These are phyloP conservation scores for Palythoa heliodiscus DNA, from an alignment of 92 coral and sea anemone species.

Conservation along the genomic window DNA sequence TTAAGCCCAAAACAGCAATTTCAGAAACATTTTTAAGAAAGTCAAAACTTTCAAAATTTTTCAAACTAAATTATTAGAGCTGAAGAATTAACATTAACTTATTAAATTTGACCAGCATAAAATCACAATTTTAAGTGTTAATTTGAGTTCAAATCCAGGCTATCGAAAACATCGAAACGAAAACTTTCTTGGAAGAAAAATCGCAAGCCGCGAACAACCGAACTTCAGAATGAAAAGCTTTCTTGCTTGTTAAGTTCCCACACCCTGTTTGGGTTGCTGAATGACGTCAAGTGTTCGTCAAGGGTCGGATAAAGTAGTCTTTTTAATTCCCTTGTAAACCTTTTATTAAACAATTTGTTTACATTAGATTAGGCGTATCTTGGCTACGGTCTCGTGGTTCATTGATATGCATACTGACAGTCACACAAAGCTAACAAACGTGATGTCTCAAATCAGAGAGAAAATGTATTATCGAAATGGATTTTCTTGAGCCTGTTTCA, in stretches of 20 bases:
- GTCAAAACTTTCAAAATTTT: too few species aligned
- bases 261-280: neutral
- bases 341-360: slow-evolving; percentile 21
- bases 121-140: too few species aligned
- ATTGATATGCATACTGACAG: slow-evolving; percentile 46
- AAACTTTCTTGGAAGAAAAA: too few species aligned
- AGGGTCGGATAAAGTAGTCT: neutral
- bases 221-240: too few species aligned
- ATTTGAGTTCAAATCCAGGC: too few species aligned
- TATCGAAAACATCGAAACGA: too few species aligned
- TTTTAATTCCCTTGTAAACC: slow-evolving; percentile 14
- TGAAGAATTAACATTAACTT: too few species aligned
- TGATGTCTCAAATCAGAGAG: slow-evolving; percentile 6
- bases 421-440: slow-evolving; percentile 25
- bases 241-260: neutral
- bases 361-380: slow-evolving; percentile 9
- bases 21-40: too few species aligned
- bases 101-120: too few species aligned
- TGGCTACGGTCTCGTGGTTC: slow-evolving; percentile 23
- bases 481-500: neutral
- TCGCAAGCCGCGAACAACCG: too few species aligned
- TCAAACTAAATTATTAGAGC: too few species aligned
- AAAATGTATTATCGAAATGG: neutral
- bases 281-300: neutral
- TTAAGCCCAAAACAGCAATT: too few species aligned